phyloP scores from a whole-genome alignment of 2,888 invertebrate genomes.

The Campoplex capitator region DNA sequence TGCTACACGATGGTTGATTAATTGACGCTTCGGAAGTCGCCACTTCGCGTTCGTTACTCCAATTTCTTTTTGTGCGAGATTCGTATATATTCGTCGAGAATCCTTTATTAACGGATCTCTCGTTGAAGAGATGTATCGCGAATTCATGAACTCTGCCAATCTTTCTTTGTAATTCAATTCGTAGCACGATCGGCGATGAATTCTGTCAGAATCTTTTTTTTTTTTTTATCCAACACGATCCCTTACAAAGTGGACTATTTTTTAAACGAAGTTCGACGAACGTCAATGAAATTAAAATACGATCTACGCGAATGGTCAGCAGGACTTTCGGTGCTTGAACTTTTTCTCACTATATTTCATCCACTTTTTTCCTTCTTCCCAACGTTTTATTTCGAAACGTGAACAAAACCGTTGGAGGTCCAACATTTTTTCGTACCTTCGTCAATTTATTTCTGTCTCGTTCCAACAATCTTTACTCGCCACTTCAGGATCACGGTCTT shows the following conservation, averaged over 20 bases:
- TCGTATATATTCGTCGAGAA: slow-evolving; percentile 1
- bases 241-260: background rate
- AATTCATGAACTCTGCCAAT: slow-evolving; percentile 12
- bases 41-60: background rate
- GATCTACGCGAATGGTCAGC: background rate
- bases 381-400: background rate
- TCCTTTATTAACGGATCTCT: background rate
- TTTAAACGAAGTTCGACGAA: background rate
- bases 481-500: background rate
- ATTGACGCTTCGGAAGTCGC: background rate
- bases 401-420: background rate
- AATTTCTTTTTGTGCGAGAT: background rate
- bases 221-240: background rate
- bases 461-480: background rate
- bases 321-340: background rate
- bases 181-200: background rate
- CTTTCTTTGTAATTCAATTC: slow-evolving; percentile 17
- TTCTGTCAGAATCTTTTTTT: background rate
- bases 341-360: background rate
- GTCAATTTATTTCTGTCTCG: background rate
- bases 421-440: background rate
- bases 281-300: background rate
- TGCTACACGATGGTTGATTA: slow-evolving; percentile 3
- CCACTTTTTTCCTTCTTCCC: background rate
- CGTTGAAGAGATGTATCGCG: background rate